Base-by-base conservation (phyloP, 2,888 invertebrate species). In the Anaspis maculata region DNA sequence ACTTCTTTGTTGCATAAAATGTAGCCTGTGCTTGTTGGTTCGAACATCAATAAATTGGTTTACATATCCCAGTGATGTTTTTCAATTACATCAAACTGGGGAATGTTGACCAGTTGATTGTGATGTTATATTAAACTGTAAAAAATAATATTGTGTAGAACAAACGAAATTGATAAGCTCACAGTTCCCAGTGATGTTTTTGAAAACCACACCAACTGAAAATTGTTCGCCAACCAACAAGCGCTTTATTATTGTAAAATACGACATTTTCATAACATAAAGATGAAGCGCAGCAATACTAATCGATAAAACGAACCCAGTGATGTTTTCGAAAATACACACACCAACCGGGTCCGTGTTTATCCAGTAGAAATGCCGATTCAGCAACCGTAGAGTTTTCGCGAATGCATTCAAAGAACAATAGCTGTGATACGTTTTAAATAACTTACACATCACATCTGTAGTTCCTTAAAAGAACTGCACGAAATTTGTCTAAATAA, bases 401-500 rank as follows among this genome's bases (percentile, higher is more conserved):
- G 32, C 25, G 32, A 28, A 36, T 41, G 35, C 42, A 47, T 38
- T 35, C 46, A 57, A 60, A 62, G 52, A 62, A 65, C 63, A 64
- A 59, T 51, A 51, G 58, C 63, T 66, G 65, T 64, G 64, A 64
- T 65, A 63, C 52, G 56, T 35, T 30, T n/a, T 36, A 25, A 24
- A 41, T 43, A 42, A 35, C 37, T 42, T 58, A 32, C 37, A 62
- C 48, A 62, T 59, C 64, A 61, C 63, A 62, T 54, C 60, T 53
- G 51, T 52, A 65, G 64, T 65, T 66, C 65, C 65, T 65, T 62
- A 53, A 43, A 30, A 39, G 44, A 39, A 38, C 30, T 34, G 21
- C 31, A 25, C 29, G 40, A 29, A 37, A 15, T 49, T 66, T n/a
- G n/a, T 9, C 9, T 19, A 19, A 19, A 19, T 7, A 9, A 19